Base-by-base conservation (phyloP, 1,140 invertebrate genomes). In the Zaprionus vittiger region DNA sequence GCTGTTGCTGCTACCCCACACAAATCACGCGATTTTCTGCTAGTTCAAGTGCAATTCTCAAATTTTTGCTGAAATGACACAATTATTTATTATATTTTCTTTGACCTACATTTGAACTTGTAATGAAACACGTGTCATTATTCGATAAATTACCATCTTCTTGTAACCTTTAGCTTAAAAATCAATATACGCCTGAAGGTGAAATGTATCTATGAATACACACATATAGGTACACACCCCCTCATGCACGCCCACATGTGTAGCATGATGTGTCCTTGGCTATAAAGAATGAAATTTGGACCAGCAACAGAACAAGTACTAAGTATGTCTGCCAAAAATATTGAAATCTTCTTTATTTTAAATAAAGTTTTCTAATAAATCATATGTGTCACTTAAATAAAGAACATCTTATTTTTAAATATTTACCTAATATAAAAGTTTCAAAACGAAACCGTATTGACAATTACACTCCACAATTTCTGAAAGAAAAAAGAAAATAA, bases 31-130 rank as follows among this genome's bases (percentile, higher is more conserved):
- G 83, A 87, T 89, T 81, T 73, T 75, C 31, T 22, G 65, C 12
- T 38, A 56, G 63, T 80, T 90, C 85, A 89, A 89, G 85, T 84
- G 79, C 79, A 89, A 56, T 47, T 34, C 24, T 68, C 26, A 57
- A 59, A 79, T 77, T 90, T 90, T 54, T 49, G 84, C 84, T 90
- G 85, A 90, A 52, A 66, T 74, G 55, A 26, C 73, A 74, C 38
- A 69, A 83, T 67, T 70, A 55, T n/a, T 37, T 28, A 44, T 78
- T 63, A 44, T 28, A 44, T 78, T 63, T 28, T 37, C 28, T 47
- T 57, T 83, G 85, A 89, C 85, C 85, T 89, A 89, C 85, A 89
- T 82, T 82, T 89, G 85, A 89, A 90, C 85, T 89, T 89, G 85
- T 67, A 47, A 78, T 71, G 71, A 70, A 79, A 79, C 63, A 70